phyloP scores from a whole-genome alignment of 2,888 invertebrate species.

The Drosophila monieri region DNA sequence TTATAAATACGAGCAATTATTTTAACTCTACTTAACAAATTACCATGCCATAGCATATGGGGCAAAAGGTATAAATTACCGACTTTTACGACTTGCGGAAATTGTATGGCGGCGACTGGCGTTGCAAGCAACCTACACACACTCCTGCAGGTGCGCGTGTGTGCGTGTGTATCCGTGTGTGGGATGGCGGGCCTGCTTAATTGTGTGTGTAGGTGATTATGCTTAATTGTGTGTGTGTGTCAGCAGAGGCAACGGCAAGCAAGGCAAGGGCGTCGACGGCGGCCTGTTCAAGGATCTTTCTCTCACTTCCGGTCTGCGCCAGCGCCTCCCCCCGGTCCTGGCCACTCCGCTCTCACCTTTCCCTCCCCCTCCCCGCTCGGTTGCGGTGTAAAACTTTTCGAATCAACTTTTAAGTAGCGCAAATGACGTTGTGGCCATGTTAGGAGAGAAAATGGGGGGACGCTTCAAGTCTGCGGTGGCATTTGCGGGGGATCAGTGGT shows the following conservation, averaged over 20 bases:
- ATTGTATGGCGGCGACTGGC: constrained; percentile 73
- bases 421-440: constrained; percentile 75
- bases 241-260: constrained; percentile 41
- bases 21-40: constrained; percentile 85
- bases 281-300: constrained; percentile 33
- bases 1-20: constrained; percentile 85
- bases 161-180: constrained; percentile 36
- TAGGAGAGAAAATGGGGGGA: constrained; percentile 4
- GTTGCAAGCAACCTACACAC: constrained; percentile 50
- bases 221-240: constrained; percentile 72
- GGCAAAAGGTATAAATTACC: constrained; percentile 80
- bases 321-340: neutral
- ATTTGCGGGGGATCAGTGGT: constrained; percentile 37
- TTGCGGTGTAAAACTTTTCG: constrained; percentile 73
- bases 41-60: constrained; percentile 84
- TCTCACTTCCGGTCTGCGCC: constrained; percentile 13
- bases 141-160: constrained; percentile 28
- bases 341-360: neutral
- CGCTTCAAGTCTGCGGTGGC: constrained; percentile 30
- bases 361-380: constrained; percentile 3
- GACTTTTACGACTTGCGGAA: constrained; percentile 80
- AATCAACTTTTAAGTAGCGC: constrained; percentile 77
- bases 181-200: constrained; percentile 54
- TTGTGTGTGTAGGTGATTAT: constrained; percentile 71
- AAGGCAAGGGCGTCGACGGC: constrained; percentile 47